Base-by-base conservation (phyloP, 92 coral and sea anemone species). In the Phenganax marumi region DNA sequence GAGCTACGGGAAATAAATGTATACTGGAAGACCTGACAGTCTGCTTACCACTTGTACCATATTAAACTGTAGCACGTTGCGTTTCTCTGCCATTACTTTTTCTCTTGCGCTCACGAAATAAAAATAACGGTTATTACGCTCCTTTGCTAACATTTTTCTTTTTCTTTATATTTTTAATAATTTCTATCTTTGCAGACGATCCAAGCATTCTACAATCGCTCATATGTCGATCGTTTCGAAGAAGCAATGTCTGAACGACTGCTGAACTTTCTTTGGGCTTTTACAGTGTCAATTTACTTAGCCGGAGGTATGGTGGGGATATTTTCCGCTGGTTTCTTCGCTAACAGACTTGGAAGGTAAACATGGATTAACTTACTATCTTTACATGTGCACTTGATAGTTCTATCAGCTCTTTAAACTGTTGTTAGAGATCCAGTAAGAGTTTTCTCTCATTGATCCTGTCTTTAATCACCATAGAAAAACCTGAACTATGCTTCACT, bases 291-390 rank as follows among this genome's bases (percentile, higher is more conserved):
- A 49, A 17, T 72, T 50, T 72, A 72, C 52, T 55, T 72, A 11
- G 77, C 77, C 3, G 77, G 77, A 0, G 77, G 77, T 6, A 72
- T 72, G 77, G 77, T 52, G 0, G 77, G 77, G 8, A 72, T 72
- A 8, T 72, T 72, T 24, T 48, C 77, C 7, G 77, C 77, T 17
- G 77, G 77, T 1, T 72, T 21, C 22, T 72, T 72, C 50, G 77
- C 77, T 72, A 55, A 72, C 10, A 72, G 22, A 52, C 47, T 72
- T 49, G 77, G 77, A 49, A 72, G 73, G 73, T 68, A 68, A 25
- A 46, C 10, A 25, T 25, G 73, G 13, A 46, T 26, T 7, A 68
- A 58, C 3, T 7, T 58, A 7, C 65, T 16, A 7, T 7, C 3
- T 58, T 14, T 12, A 33, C 5, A 33, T 33, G 5, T 33, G 43